Percentiles rank a stretch among this genome's conserved stretches.
These are phyloP conservation scores for Cinclus mexicanus DNA, from an alignment of 2,113 vertebrate species.

Conservation along the genomic window DNA sequence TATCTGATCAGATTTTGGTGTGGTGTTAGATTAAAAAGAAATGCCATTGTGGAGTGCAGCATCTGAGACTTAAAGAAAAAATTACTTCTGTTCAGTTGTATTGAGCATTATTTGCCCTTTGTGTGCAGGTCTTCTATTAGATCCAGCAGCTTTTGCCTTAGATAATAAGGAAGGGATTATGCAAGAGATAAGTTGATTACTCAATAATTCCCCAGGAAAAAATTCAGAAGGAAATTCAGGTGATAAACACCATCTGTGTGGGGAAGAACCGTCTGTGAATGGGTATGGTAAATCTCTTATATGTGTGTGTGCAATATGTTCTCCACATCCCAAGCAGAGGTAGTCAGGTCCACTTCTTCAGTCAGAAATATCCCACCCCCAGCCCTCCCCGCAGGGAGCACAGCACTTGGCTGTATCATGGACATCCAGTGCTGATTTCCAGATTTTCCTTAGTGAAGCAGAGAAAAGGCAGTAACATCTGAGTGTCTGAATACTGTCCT, in stretches of 20 bases:
- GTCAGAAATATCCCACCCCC: not conserved
- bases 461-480: not conserved
- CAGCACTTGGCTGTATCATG: not conserved
- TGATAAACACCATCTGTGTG: conserved; percentile 58
- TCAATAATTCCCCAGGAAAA: conserved; percentile 52
- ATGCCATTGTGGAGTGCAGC: not conserved
- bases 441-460: not conserved
- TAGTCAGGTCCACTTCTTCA: not conserved
- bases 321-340: not conserved
- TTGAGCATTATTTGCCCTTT: conserved; percentile 20
- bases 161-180: conserved; percentile 41
- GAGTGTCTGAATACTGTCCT: not conserved
- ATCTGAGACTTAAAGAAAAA: conserved; percentile 28
- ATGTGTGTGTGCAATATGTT: not conserved
- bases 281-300: conserved; percentile 4
- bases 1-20: not conserved
- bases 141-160: not conserved
- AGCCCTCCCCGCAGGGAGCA: not conserved
- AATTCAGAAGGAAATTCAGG: conserved; percentile 42
- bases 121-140: conserved; percentile 15
- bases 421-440: not conserved
- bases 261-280: not conserved
- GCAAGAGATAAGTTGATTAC: conserved; percentile 38
- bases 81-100: not conserved
- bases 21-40: conserved; percentile 25